These are phyloP conservation scores for Copidosoma aretas DNA, from an alignment of 2,888 invertebrate genomes.

Conservation along the genomic window DNA sequence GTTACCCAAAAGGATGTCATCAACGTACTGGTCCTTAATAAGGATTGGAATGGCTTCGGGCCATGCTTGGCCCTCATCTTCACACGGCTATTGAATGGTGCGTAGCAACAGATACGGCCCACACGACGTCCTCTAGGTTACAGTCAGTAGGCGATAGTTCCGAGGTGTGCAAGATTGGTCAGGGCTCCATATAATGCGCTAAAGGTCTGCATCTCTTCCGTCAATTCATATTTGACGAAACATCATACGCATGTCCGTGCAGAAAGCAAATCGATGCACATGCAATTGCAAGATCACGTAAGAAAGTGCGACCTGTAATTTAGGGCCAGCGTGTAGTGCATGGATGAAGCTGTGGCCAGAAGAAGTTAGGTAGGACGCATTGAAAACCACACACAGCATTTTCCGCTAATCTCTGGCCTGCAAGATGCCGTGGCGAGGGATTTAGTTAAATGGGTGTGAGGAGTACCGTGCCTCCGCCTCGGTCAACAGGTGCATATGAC, in stretches of 20 bases:
- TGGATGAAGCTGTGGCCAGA: conserved; percentile 2
- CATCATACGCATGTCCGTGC: background rate
- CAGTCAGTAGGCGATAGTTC: background rate
- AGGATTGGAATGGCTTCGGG: conserved; percentile 5
- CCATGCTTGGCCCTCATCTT: conserved; percentile 1
- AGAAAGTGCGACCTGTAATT: background rate
- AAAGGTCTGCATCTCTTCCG: background rate
- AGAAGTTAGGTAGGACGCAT: conserved; percentile 5
- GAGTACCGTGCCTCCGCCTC: background rate
- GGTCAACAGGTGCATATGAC: conserved; percentile 1
- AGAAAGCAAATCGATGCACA: background rate
- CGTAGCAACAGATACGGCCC: conserved; percentile 15
- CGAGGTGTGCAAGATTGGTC: background rate
- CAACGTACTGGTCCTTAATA: conserved; percentile 2
- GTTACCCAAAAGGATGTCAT: conserved; percentile 9
- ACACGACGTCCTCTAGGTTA: conserved; percentile 16
- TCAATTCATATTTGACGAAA: background rate
- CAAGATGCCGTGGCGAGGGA: conserved; percentile 12
- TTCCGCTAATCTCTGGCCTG: background rate
- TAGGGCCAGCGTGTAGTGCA: background rate
- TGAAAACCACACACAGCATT: conserved; percentile 11
- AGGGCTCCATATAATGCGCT: background rate
- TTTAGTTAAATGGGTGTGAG: background rate
- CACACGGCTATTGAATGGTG: conserved; percentile 7
- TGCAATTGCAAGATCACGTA: background rate